phyloP scores from a whole-genome alignment of 2,888 invertebrate species.

The Hedychridium roseum region DNA sequence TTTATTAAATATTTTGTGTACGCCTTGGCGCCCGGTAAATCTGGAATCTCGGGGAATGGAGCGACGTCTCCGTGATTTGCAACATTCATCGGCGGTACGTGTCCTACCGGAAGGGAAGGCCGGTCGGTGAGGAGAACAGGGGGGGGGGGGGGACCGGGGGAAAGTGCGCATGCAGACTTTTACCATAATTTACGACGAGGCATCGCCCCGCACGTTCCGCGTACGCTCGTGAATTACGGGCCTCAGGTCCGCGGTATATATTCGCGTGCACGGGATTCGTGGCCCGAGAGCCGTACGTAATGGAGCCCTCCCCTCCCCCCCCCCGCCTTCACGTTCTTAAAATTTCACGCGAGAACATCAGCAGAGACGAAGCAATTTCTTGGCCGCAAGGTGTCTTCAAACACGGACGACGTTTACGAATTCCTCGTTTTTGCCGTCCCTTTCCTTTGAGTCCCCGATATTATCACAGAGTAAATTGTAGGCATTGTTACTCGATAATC shows the following conservation, averaged over 20 bases:
- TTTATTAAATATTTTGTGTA: too few species aligned
- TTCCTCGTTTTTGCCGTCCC: too few species aligned
- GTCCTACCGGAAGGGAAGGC: slow-evolving; percentile 15
- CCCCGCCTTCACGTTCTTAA: slow-evolving; percentile 26
- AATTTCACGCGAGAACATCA: slow-evolving; percentile 26
- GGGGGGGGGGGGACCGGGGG: background rate
- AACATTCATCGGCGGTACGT: slow-evolving; percentile 28
- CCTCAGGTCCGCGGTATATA: background rate
- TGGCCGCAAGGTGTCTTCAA: too few species aligned
- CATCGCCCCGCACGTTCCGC: slow-evolving; percentile 24
- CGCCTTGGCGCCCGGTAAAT: too few species aligned
- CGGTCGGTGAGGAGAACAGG: background rate
- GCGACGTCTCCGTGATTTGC: slow-evolving; percentile 19
- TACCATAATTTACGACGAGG: slow-evolving; percentile 27
- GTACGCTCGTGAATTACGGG: slow-evolving; percentile 25
- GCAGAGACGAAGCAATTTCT: too few species aligned
- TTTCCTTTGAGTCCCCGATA: too few species aligned
- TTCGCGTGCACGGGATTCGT: slow-evolving; percentile 12
- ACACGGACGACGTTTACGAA: too few species aligned
- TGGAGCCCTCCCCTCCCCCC: too few species aligned
- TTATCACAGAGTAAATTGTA: too few species aligned
- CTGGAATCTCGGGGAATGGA: too few species aligned
- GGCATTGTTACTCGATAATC: too few species aligned
- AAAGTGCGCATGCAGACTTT: slow-evolving; percentile 23
- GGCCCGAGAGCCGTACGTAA: slow-evolving; percentile 13